Percentiles rank a stretch among this genome's conserved stretches.
Evolutionary conservation across 2,888 invertebrate genomes (phyloP).

Genomic region (Polyploca ridens): DNA sequence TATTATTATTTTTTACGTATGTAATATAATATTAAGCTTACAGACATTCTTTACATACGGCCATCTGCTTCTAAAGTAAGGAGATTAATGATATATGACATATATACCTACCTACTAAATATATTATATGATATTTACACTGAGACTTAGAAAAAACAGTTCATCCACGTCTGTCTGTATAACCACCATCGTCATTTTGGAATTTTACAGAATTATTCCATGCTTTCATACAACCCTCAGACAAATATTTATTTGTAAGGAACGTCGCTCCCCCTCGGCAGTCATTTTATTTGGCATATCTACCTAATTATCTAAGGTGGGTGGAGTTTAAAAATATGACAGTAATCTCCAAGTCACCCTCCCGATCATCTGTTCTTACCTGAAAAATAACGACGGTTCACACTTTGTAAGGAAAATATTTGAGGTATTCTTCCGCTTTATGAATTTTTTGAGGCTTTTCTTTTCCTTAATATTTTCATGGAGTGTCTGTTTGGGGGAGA

Average conservation of each 20-base stretch:
- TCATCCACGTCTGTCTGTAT: too few species aligned
- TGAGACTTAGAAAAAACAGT: too few species aligned
- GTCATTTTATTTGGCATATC: slow-evolving; percentile 18
- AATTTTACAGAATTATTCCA: neutral
- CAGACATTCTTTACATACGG: too few species aligned
- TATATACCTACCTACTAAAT: too few species aligned
- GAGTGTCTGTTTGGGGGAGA: neutral
- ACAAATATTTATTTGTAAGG: neutral
- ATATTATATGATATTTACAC: too few species aligned
- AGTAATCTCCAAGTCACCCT: slow-evolving; percentile 45
- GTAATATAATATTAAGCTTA: too few species aligned
- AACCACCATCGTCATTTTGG: neutral
- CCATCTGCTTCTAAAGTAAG: too few species aligned
- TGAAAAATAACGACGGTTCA: slow-evolving; percentile 33
- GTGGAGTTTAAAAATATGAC: slow-evolving; percentile 49
- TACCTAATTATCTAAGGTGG: slow-evolving; percentile 43
- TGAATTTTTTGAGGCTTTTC: slow-evolving; percentile 14
- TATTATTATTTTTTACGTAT: too few species aligned
- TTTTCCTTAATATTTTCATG: slow-evolving; percentile 19
- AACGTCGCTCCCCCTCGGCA: neutral
- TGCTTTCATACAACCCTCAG: neutral
- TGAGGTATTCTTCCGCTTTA: slow-evolving; percentile 9
- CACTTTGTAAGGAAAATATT: slow-evolving; percentile 20
- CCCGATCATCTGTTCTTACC: slow-evolving; percentile 36
- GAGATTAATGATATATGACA: too few species aligned